Evolutionary conservation across 1,140 invertebrate genomes (phyloP), one percentile per base, ranked within the genome.

Genomic region (Calliphora vicina): DNA sequence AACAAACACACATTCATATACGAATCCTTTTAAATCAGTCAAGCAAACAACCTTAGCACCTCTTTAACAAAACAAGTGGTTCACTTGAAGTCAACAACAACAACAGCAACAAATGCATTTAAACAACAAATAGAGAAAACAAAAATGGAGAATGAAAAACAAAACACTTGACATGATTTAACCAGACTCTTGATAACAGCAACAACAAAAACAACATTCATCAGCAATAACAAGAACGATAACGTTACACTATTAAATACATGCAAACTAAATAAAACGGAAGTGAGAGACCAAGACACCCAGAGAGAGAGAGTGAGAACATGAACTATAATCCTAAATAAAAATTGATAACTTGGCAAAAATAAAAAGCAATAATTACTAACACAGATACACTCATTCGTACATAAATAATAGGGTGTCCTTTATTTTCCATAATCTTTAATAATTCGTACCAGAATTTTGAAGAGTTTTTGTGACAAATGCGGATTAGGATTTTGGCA

Each of bases 31-130:
- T 23, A 23, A 67, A 20, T 10, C n/a, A 67, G 4, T 10, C 61
- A 67, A 23, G 61, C n/a, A 23, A 23, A 23, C 57, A 67, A 57
- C 50, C 50, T 57, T 67, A 67, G 61, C 61, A 67, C 61, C 61
- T 67, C 61, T 67, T 67, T 67, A 67, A 67, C 61, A 67, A 67
- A 67, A 67, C 61, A 67, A 67, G 61, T 67, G 61, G 61, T 67
- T 20, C 10, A 67, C 61, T 67, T 67, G n/a, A 67, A 67, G 61
- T 67, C 61, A 67, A 67, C 61, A 8, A 10, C 35, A 35, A 35
- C 35, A 35, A 35, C 35, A 35, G 35, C 35, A 67, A 20, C 1
- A 20, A 67, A 67, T 23, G 20, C 61, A 67, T 67, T 67, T 6
- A 13, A 57, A 57, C 35, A 57, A 57, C 12, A 57, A 17, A n/a